phyloP scores from a whole-genome alignment of 2,888 invertebrate species.

The Scaptomyza parva region DNA sequence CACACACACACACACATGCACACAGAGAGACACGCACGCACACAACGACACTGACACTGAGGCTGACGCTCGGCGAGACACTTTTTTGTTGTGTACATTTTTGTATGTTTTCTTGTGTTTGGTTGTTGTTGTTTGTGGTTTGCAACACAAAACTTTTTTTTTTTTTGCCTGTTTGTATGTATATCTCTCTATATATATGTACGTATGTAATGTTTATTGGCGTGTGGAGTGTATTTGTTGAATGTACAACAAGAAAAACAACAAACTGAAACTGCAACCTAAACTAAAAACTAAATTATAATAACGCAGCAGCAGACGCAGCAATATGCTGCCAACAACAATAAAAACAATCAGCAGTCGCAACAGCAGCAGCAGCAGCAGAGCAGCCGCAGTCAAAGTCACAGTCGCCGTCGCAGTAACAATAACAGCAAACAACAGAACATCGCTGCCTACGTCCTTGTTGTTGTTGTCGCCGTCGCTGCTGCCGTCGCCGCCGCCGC shows the following conservation, averaged over 20 bases:
- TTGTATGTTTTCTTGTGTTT: slow-evolving; percentile 60
- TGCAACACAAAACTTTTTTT: slow-evolving; percentile 51
- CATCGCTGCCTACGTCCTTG: slow-evolving; percentile 38
- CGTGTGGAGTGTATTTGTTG: slow-evolving; percentile 53
- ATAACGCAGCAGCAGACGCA: slow-evolving; percentile 43
- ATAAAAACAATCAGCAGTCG: slow-evolving; percentile 59
- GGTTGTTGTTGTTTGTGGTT: slow-evolving; percentile 46
- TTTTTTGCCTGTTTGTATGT: slow-evolving; percentile 61
- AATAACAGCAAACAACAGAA: slow-evolving; percentile 44
- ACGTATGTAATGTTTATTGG: slow-evolving; percentile 56
- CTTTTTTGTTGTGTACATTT: slow-evolving; percentile 67
- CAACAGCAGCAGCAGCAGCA: slow-evolving; percentile 40
- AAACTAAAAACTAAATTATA: slow-evolving; percentile 27
- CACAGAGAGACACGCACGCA: slow-evolving; percentile 24
- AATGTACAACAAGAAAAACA: slow-evolving; percentile 36
- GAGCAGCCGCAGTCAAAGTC: slow-evolving; percentile 40
- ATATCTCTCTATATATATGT: slow-evolving; percentile 28
- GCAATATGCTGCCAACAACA: slow-evolving; percentile 71
- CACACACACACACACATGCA: slow-evolving; percentile 27
- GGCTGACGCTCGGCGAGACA: slow-evolving; percentile 56
- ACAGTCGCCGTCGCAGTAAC: slow-evolving; percentile 36
- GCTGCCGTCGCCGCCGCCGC: slow-evolving; percentile 53
- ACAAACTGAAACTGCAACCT: slow-evolving; percentile 9
- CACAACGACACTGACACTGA: slow-evolving; percentile 49
- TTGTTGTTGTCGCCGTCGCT: slow-evolving; percentile 33